These are phyloP conservation scores for Trypoxylon attenuatum DNA, from an alignment of 2,888 invertebrate genomes.

Conservation along the genomic window DNA sequence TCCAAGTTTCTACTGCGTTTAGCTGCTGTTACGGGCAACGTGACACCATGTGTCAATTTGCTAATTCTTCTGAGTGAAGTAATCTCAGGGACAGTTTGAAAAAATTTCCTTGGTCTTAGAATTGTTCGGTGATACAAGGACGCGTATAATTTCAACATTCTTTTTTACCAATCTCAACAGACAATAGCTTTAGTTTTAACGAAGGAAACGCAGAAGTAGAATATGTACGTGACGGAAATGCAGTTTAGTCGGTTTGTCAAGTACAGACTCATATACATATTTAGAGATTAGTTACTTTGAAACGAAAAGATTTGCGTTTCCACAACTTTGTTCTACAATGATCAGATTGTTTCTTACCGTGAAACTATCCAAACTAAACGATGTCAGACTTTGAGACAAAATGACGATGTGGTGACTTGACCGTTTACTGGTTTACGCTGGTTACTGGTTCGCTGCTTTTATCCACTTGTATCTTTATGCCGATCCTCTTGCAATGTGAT, in stretches of 20 bases:
- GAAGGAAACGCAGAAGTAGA: too few relatives aligned
- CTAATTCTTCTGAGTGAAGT: not conserved
- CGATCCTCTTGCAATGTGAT: too few relatives aligned
- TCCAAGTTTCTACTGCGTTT: constrained; percentile 1
- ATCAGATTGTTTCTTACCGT: not conserved
- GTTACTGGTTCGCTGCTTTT: not conserved
- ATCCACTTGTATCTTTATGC: too few relatives aligned
- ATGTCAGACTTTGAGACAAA: not conserved
- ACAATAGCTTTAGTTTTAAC: not conserved
- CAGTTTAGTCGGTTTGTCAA: too few relatives aligned
- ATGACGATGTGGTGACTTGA: not conserved
- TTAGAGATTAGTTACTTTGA: not conserved
- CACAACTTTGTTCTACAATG: not conserved
- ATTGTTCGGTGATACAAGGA: not conserved
- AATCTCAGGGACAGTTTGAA: not conserved
- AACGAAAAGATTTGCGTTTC: not conserved
- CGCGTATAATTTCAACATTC: constrained; percentile 23
- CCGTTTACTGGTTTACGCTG: not conserved
- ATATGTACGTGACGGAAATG: too few relatives aligned
- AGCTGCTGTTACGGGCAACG: not conserved
- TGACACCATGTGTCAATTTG: not conserved
- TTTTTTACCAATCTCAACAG: not conserved
- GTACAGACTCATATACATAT: too few relatives aligned
- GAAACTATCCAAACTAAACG: too few relatives aligned
- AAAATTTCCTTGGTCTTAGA: not conserved